These are phyloP conservation scores for Trachops cirrhosus DNA, from an alignment of 2,797 vertebrate genomes.

Conservation along the genomic window DNA sequence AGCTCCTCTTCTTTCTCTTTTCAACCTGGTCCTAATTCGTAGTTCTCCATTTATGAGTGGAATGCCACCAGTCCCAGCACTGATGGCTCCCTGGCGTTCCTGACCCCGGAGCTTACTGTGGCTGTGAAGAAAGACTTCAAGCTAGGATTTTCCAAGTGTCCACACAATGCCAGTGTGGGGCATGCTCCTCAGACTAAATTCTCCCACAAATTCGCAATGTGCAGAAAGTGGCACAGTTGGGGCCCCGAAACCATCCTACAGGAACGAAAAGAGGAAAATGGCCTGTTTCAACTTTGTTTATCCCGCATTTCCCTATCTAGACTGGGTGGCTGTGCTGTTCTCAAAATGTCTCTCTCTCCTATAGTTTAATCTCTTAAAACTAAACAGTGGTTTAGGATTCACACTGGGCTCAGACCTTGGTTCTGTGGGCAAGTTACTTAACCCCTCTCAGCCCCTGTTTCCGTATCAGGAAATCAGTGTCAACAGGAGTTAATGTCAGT, in stretches of 20 bases:
- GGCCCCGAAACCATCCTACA: neutral
- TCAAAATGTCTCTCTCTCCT: neutral
- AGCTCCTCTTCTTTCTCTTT: neutral
- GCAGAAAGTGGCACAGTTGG: fast-evolving
- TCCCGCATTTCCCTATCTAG: neutral
- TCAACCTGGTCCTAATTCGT: neutral
- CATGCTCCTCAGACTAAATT: neutral
- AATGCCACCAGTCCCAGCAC: neutral
- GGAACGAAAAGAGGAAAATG: neutral
- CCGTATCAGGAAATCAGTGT: neutral
- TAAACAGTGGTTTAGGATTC: neutral
- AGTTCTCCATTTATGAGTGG: neutral
- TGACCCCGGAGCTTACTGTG: neutral
- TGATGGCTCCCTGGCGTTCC: neutral
- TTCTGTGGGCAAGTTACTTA: neutral
- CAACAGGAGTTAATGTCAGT: neutral
- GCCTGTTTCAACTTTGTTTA: neutral
- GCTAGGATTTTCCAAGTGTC: neutral
- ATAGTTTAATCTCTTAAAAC: neutral
- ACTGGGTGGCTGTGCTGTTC: neutral
- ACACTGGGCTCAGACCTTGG: neutral
- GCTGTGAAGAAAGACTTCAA: neutral
- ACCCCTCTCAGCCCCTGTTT: neutral
- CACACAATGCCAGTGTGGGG: fast-evolving
- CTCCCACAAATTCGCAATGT: neutral